A percentile compares a stretch with the other conserved stretches of the same genome.
Evolutionary conservation across 1,140 invertebrate genomes (phyloP).

Genomic region (Aphaenogaster ashmeadi): DNA sequence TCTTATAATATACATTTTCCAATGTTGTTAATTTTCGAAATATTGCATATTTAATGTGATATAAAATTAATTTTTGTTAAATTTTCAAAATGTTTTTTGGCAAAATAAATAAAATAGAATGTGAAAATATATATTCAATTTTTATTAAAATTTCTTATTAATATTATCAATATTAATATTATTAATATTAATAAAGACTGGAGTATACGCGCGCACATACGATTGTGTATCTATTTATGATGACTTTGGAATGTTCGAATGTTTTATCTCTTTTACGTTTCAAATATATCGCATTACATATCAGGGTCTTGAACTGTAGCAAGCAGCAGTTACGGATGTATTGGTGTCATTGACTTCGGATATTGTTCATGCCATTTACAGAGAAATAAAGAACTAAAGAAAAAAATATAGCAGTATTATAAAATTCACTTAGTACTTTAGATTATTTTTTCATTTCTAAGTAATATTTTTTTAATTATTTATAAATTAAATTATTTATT

Average conservation of each 20-base stretch:
- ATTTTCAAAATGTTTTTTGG: too few relatives aligned
- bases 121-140: background rate
- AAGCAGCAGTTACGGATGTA: slow-evolving; percentile 61
- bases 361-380: slow-evolving; percentile 66
- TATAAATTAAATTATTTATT: background rate
- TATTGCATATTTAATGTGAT: too few relatives aligned
- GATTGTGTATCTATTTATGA: slow-evolving; percentile 23
- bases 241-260: slow-evolving; percentile 45
- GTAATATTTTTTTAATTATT: background rate
- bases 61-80: too few relatives aligned
- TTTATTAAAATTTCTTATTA: too few relatives aligned
- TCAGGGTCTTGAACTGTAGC: slow-evolving; percentile 75
- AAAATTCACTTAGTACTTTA: slow-evolving; percentile 6
- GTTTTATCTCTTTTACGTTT: slow-evolving; percentile 71
- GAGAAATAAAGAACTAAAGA: background rate
- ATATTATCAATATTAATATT: background rate
- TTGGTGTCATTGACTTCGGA: slow-evolving; percentile 77
- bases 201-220: background rate
- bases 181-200: slow-evolving; percentile 10
- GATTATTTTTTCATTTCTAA: background rate
- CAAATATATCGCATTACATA: slow-evolving; percentile 71
- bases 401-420: slow-evolving; percentile 60
- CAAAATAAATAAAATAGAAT: background rate
- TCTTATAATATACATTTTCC: too few relatives aligned
- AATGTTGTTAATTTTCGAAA: too few relatives aligned